These are phyloP conservation scores for Pachyramphus minor DNA, from an alignment of 2,113 vertebrate genomes.

Conservation along the genomic window DNA sequence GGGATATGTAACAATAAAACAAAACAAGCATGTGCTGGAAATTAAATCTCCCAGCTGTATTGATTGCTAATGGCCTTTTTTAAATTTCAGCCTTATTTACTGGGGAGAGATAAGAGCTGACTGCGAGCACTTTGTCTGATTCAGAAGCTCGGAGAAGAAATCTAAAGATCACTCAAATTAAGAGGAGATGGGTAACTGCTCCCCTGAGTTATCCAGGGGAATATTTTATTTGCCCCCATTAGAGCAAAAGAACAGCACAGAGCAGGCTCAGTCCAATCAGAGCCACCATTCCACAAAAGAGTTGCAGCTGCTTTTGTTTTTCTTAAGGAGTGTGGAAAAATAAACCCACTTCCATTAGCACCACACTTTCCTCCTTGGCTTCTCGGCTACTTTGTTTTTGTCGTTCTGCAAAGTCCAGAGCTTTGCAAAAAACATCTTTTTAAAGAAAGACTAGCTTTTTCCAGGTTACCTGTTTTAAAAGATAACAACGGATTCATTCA, in stretches of 20 bases:
- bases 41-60: conserved; percentile 53
- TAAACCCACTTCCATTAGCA: neutral
- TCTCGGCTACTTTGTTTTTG: neutral
- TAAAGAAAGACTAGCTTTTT: neutral
- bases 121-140: conserved; percentile 64
- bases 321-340: neutral
- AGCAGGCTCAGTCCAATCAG: neutral
- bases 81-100: conserved; percentile 68
- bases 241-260: conserved; percentile 28
- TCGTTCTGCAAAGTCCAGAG: neutral
- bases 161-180: conserved; percentile 71
- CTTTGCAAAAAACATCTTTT: neutral
- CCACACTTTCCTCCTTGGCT: neutral
- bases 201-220: conserved; percentile 41
- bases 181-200: conserved; percentile 63
- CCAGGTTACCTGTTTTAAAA: neutral
- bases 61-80: conserved; percentile 64
- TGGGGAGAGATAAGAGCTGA: conserved; percentile 54
- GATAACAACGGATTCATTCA: neutral
- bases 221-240: conserved; percentile 59
- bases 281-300: neutral
- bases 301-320: neutral
- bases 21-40: conserved; percentile 33
- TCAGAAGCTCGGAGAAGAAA: conserved; percentile 54
- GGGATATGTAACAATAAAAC: neutral